Percentiles rank a stretch among this genome's conserved stretches.
phyloP scores from a whole-genome alignment of 1,140 invertebrate species.

The Calycopis cecrops region DNA sequence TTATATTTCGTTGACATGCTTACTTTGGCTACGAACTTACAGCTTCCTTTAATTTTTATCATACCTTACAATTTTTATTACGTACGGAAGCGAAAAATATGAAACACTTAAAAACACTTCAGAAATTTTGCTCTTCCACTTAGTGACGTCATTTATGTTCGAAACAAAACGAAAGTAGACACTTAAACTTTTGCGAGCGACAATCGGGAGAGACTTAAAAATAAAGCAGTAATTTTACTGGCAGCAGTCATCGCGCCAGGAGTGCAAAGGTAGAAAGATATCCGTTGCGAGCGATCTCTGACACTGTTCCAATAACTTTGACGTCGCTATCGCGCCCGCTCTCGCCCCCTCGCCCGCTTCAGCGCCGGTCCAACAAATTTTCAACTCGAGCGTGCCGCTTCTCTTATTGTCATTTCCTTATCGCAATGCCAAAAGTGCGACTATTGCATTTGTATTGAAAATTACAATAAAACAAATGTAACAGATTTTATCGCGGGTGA shows the following conservation, averaged over 20 bases:
- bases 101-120: slow-evolving; percentile 28
- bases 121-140: slow-evolving; percentile 6
- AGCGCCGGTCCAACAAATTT: slow-evolving; percentile 54
- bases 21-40: too few relatives aligned
- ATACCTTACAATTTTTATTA: background rate
- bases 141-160: slow-evolving; percentile 7
- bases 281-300: slow-evolving; percentile 54
- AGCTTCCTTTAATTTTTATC: too few relatives aligned
- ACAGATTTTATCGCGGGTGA: too few relatives aligned
- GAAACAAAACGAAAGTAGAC: slow-evolving; percentile 6
- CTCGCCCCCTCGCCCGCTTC: slow-evolving; percentile 31
- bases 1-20: too few relatives aligned
- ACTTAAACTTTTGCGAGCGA: slow-evolving; percentile 21
- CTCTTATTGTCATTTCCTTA: slow-evolving; percentile 73
- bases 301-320: slow-evolving; percentile 65
- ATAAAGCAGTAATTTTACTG: slow-evolving; percentile 40
- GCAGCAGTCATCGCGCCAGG: slow-evolving; percentile 35
- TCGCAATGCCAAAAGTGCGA: slow-evolving; percentile 70
- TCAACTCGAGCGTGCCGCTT: slow-evolving; percentile 60
- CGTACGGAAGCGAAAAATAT: background rate
- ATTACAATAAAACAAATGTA: too few relatives aligned
- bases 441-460: slow-evolving; percentile 40
- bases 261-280: slow-evolving; percentile 56
- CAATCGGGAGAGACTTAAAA: slow-evolving; percentile 33
- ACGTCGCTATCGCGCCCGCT: slow-evolving; percentile 20